phyloP scores from a whole-genome alignment of 2,888 invertebrate species.

The Epistrophella euchroma region DNA sequence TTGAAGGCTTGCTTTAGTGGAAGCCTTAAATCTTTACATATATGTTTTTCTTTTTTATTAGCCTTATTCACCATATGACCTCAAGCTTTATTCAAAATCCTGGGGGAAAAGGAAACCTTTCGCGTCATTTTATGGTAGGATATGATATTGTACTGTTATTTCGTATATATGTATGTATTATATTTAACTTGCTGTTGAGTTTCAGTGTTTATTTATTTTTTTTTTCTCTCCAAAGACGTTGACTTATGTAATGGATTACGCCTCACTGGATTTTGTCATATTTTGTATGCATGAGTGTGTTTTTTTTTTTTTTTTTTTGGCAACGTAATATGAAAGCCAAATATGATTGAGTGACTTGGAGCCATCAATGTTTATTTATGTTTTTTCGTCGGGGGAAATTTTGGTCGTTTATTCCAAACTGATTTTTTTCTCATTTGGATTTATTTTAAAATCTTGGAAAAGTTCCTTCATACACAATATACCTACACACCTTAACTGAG shows the following conservation, averaged over 20 bases:
- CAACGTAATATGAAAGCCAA: constrained; percentile 22
- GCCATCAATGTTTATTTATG: constrained; percentile 30
- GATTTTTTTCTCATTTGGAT: neutral
- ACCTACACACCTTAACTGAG: too few species aligned
- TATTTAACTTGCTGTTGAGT: constrained; percentile 12
- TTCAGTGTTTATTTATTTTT: constrained; percentile 15
- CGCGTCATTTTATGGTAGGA: constrained; percentile 18
- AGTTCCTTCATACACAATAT: neutral
- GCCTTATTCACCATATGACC: constrained; percentile 24
- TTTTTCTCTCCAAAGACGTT: constrained; percentile 17
- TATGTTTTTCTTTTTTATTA: constrained; percentile 4
- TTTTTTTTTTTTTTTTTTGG: neutral
- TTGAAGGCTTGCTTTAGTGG: constrained; percentile 21
- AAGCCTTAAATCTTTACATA: constrained; percentile 25
- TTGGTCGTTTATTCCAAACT: constrained; percentile 2
- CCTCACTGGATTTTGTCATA: constrained; percentile 30
- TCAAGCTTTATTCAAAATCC: constrained; percentile 23
- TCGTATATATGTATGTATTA: neutral
- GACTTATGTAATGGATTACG: constrained; percentile 35
- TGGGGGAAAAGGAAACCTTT: constrained; percentile 5
- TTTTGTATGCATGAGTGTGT: neutral
- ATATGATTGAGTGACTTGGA: constrained; percentile 42
- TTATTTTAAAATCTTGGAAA: neutral
- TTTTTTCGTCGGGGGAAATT: neutral
- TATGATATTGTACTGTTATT: constrained; percentile 1